Evolutionary conservation across 2,888 invertebrate species (phyloP).

Genomic region (Leptopterna dolabrata): DNA sequence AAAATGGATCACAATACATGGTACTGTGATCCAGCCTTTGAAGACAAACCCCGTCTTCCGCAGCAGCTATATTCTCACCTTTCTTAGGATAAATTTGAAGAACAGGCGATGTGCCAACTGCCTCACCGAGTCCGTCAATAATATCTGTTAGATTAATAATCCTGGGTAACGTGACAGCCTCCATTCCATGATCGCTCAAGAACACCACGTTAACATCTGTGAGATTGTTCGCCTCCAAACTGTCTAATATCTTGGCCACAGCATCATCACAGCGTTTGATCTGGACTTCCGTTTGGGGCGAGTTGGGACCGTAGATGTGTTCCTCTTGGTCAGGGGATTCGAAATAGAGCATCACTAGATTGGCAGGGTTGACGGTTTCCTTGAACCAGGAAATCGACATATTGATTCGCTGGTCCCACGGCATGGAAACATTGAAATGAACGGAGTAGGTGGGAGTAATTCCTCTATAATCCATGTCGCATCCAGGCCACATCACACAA

Average conservation of each 20-base stretch:
- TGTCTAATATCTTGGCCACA: conserved; percentile 71
- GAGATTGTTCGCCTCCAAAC: conserved; percentile 67
- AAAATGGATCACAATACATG: no score
- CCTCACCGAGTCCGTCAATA: conserved; percentile 69
- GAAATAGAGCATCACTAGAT: conserved; percentile 77
- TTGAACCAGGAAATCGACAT: conserved; percentile 73
- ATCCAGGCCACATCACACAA: conserved; percentile 79
- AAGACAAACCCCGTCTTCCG: no score
- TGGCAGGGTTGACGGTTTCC: conserved; percentile 73
- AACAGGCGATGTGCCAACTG: conserved; percentile 71
- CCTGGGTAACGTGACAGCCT: conserved; percentile 69
- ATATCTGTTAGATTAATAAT: conserved; percentile 72
- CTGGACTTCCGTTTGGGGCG: conserved; percentile 67
- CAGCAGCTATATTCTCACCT: conserved; percentile 67
- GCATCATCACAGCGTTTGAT: conserved; percentile 70
- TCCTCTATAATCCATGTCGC: conserved; percentile 70
- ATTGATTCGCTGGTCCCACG: conserved; percentile 69
- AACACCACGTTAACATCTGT: conserved; percentile 75
- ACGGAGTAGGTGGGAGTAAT: conserved; percentile 67
- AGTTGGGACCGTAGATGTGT: conserved; percentile 73
- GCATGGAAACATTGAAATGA: conserved; percentile 66
- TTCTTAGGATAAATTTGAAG: conserved; percentile 73
- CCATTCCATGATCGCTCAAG: conserved; percentile 81
- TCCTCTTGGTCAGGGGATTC: conserved; percentile 77
- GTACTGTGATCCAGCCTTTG: no score